Evolutionary conservation across 2,113 vertebrate genomes (phyloP), one percentile per base, ranked within the genome.

Genomic region (Elephantulus edwardii): DNA sequence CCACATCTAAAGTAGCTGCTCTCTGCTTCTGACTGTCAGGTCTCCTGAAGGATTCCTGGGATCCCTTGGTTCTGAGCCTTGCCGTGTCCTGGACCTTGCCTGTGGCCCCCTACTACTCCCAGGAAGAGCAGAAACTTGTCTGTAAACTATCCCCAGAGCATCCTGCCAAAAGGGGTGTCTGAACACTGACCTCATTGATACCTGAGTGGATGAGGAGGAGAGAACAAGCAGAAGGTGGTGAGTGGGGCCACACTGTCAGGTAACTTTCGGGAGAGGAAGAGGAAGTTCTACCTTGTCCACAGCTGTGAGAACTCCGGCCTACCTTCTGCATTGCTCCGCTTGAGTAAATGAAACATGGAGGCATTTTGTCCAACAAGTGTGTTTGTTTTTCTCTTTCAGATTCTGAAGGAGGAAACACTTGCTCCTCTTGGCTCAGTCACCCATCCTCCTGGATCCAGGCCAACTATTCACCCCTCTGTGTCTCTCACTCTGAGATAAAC

Each of bases 361-460:
- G 26, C 5, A 19, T 79, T 84, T 88, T 83, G 71, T 80, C 28
- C 24, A 66, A 26, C 48, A 90, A 68, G 33, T 70, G 8, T 74
- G 56, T 38, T 68, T 86, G 64, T 83, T 89, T 93, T 89, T 40
- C 54, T 90, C 58, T 88, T 77, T 86, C 84, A 80, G 80, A 66
- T 16, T 13, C n/a, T 84, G 89, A 86, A 82, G 28, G 66, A 86
- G 66, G 91, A 95, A 93, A 75, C 35, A 56, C 22, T 58, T 70
- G 19, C 60, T 90, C 44, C 40, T 82, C 7, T 38, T 42, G 50
- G 75, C 58, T 82, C 66, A 44, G 35, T 54, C 62, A 56, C 58
- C 81, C 0, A 0, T 35, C 33, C 5, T 60, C n/a, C 66, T 80
- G 71, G 81, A 58, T 33, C 40, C 30, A 58, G 33, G 76, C 76